phyloP scores from a whole-genome alignment of 2,797 vertebrate species.

The Capromys pilorides region DNA sequence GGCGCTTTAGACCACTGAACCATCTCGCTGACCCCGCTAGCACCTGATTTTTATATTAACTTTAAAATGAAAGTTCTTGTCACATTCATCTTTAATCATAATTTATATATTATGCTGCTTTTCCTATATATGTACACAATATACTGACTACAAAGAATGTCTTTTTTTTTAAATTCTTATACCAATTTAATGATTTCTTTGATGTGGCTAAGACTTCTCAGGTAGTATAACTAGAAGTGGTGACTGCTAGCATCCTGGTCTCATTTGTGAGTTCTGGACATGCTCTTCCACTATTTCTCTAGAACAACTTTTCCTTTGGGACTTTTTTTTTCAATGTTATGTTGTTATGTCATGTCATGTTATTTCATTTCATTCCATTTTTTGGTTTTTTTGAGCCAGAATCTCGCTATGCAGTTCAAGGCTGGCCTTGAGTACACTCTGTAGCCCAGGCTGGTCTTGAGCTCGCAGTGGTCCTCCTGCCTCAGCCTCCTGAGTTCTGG shows the following conservation, averaged over 20 bases:
- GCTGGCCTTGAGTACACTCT: too few relatives aligned
- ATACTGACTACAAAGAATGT: neutral
- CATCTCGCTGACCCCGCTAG: too few relatives aligned
- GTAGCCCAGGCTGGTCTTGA: too few relatives aligned
- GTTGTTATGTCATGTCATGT: too few relatives aligned
- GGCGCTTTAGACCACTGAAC: too few relatives aligned
- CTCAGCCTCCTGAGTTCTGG: too few relatives aligned
- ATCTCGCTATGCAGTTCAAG: too few relatives aligned
- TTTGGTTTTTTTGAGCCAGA: too few relatives aligned
- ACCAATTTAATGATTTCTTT: neutral
- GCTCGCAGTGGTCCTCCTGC: too few relatives aligned
- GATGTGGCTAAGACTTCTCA: neutral
- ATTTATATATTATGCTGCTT: neutral
- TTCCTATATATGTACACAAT: neutral
- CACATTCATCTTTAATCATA: slow-evolving; percentile 11
- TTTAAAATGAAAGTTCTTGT: slow-evolving; percentile 9
- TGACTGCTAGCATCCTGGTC: neutral
- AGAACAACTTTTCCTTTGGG: neutral
- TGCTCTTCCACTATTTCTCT: neutral
- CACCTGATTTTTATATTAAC: neutral
- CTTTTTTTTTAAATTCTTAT: slow-evolving; percentile 10
- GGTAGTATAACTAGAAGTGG: neutral
- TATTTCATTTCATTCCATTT: too few relatives aligned
- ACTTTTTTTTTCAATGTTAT: too few relatives aligned
- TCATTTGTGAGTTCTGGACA: neutral